Conservation (phyloP, 1,140 invertebrate genomes). For the Scaptomyza pallida region DNA sequence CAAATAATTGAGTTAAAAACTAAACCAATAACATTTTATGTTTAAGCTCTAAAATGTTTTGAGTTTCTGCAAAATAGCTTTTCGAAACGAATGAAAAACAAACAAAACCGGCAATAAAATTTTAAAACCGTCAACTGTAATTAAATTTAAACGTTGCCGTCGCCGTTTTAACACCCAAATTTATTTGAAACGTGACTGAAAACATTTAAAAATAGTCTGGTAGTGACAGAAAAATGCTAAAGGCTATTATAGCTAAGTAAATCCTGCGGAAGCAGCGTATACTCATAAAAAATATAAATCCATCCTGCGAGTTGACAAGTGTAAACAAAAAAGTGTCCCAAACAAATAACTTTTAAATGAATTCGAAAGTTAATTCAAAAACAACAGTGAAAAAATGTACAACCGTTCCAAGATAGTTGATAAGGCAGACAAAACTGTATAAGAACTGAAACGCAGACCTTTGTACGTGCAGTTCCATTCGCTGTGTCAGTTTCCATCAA, state of each 20-base stretch:
- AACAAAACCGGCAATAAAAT: conserved; percentile 5
- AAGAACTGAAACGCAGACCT: conserved; percentile 18
- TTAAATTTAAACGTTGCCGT: background rate
- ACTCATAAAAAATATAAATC: conserved; percentile 20
- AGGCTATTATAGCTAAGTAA: no score
- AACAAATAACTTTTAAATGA: conserved; percentile 73
- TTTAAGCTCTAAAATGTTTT: background rate
- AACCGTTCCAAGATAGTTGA: conserved; percentile 47
- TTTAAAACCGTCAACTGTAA: background rate
- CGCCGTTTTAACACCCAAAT: background rate
- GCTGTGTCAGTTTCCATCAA: conserved; percentile 59
- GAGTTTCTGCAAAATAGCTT: no score
- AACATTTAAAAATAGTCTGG: background rate
- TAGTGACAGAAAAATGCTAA: background rate
- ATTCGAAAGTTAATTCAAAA: conserved; percentile 25
- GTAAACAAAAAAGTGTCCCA: conserved; percentile 37
- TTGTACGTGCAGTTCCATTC: conserved; percentile 8
- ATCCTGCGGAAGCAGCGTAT: background rate
- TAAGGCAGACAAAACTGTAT: conserved; percentile 10
- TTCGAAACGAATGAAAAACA: background rate
- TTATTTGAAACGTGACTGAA: background rate
- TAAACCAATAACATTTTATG: background rate
- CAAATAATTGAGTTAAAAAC: background rate
- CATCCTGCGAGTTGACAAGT: conserved; percentile 31
- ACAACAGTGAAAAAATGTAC: conserved; percentile 12